Evolutionary conservation across 2,113 vertebrate species (phyloP), one percentile per base, ranked within the genome.

Genomic region (Mionectes macconnelli): DNA sequence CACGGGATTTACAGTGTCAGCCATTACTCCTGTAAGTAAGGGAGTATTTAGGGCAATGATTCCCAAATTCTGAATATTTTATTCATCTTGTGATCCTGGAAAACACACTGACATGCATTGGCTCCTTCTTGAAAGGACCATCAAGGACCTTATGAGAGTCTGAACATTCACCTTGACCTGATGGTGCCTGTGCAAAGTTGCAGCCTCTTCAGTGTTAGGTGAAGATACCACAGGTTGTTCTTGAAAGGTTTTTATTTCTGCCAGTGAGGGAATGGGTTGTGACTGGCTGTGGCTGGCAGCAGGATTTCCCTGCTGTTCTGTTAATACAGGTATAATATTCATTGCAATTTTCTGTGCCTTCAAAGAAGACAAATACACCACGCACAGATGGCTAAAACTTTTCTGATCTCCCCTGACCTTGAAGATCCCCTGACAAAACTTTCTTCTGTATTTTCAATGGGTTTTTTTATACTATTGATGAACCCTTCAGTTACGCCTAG

Each of bases 391-490:
- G 47, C 9, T 82, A 84, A 96, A 93, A 84, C 67, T 95, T 91
- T 69, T 44, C 37, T 19, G 8, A 44, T 93, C 68, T 84, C 45
- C 50, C 60, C 31, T 92, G 93, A 85, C 87, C 83, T 95, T 89
- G 63, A 80, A 55, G 64, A 95, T 95, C 60, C 70, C 72, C 84
- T 84, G 86, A 84, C 49, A 74, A 89, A 96, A 89, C 74, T 90
- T 82, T 84, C 50, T 56, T 66, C 64, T 91, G 31, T 96, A 85
- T 89, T 93, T 97, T 81, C 90, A 94, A 95, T 55, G 59, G 30
- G 30, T 62, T 28, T 78, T 96, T 84, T 86, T 96, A 20, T 56
- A 70, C 92, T 96, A 95, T 81, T 94, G 94, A 95, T 87, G 76
- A 42, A 84, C 21, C 40, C 73, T 96, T 94, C 80, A 83, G 91